These are phyloP conservation scores for Hirtodrosophila trivittata DNA, from an alignment of 2,888 invertebrate species.

Conservation along the genomic window DNA sequence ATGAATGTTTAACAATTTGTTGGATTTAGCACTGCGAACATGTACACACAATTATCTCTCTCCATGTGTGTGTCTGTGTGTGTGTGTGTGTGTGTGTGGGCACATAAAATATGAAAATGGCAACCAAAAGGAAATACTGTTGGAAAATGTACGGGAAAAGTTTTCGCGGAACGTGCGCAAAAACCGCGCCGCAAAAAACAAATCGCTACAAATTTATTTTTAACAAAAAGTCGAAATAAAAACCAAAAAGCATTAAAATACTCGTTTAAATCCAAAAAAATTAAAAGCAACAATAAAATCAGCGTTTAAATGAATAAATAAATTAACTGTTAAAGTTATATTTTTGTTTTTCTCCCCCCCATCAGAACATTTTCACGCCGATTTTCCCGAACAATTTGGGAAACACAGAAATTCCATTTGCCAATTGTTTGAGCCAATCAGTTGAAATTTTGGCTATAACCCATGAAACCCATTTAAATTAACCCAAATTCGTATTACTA, in stretches of 20 bases:
- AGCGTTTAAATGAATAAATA: conserved; percentile 64
- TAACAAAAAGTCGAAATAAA: conserved; percentile 24
- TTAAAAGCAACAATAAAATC: conserved; percentile 3
- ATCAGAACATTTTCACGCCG: conserved; percentile 15
- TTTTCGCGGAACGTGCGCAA: conserved; percentile 69
- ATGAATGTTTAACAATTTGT: conserved; percentile 68
- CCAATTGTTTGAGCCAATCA: conserved; percentile 20
- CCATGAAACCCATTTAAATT: conserved; percentile 40
- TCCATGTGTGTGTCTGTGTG: conserved; percentile 18
- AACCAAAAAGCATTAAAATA: conserved; percentile 20
- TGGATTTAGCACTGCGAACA: conserved; percentile 25
- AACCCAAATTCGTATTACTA: conserved; percentile 1
- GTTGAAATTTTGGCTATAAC: conserved; percentile 36
- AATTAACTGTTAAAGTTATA: conserved; percentile 64
- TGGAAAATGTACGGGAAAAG: conserved; percentile 34
- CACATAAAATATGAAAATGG: conserved; percentile 61
- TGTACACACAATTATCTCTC: conserved; percentile 6
- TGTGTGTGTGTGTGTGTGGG: conserved; percentile 18
- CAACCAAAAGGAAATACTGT: conserved; percentile 42
- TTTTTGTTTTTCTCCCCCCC: conserved; percentile 17
- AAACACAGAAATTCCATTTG: conserved; percentile 40
- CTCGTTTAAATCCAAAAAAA: conserved; percentile 33
- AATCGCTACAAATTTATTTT: conserved; percentile 49
- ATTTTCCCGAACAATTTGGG: conserved; percentile 1
- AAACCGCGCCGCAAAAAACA: conserved; percentile 54